Evolutionary conservation across 2,888 invertebrate genomes (phyloP).

Genomic region (Lepidochitona cinerea): DNA sequence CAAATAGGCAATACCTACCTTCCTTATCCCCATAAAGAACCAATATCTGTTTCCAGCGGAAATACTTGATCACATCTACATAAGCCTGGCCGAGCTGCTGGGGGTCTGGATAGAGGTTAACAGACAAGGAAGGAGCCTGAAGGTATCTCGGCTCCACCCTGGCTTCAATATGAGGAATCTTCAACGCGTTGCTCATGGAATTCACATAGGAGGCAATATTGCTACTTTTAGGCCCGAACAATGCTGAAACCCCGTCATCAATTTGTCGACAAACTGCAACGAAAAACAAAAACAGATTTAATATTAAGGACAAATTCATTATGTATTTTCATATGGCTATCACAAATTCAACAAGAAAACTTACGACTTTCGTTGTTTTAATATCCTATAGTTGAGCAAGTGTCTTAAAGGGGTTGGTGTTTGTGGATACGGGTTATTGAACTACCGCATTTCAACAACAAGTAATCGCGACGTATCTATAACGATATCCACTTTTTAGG

Average conservation of each 20-base stretch:
- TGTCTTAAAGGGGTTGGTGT: too few species aligned
- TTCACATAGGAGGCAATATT: conserved; percentile 82
- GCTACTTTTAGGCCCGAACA: conserved; percentile 85
- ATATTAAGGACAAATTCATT: neutral
- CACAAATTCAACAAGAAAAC: too few species aligned
- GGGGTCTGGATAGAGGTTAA: conserved; percentile 85
- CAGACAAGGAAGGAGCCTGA: conserved; percentile 82
- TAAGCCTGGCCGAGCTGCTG: conserved; percentile 85
- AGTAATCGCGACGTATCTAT: too few species aligned
- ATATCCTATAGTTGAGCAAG: too few species aligned
- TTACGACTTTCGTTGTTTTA: too few species aligned
- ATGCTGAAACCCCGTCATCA: conserved; percentile 82
- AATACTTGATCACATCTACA: conserved; percentile 83
- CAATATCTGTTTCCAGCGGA: conserved; percentile 88
- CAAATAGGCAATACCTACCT: conserved; percentile 71
- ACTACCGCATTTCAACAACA: too few species aligned
- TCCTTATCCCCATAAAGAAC: conserved; percentile 90
- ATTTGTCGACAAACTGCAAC: conserved; percentile 65
- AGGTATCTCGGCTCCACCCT: conserved; percentile 73
- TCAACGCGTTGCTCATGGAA: conserved; percentile 85
- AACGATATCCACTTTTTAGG: too few species aligned
- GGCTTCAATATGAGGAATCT: conserved; percentile 88
- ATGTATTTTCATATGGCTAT: neutral
- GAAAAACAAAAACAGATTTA: neutral
- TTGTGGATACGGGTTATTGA: too few species aligned